Conservation (phyloP, 1,140 invertebrate genomes). For the Cheumatopsyche charites region DNA sequence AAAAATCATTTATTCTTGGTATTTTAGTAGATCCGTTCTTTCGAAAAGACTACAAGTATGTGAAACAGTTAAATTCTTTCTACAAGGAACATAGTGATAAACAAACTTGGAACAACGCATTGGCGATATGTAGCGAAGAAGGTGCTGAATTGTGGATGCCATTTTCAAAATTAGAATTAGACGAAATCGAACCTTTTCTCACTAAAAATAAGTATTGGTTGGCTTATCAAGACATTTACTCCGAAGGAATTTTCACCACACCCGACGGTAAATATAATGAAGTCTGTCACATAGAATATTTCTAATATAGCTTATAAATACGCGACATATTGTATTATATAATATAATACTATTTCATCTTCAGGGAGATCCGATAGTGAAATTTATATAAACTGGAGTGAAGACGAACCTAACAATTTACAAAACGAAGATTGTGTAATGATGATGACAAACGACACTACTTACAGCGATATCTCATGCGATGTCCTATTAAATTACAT, state of each 20-base stretch:
- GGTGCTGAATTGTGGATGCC: not conserved
- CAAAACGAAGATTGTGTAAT: conserved; percentile 36
- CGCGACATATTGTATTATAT: too few species aligned
- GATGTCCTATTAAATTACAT: conserved; percentile 1
- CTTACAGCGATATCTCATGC: conserved; percentile 27
- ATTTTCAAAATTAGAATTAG: not conserved
- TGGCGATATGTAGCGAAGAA: not conserved
- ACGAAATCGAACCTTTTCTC: too few species aligned
- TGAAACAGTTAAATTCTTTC: not conserved
- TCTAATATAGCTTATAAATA: too few species aligned
- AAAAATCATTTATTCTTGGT: too few species aligned
- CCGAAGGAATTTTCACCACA: conserved; percentile 40
- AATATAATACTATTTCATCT: too few species aligned
- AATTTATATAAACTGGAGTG: conserved; percentile 31
- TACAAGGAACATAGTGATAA: not conserved
- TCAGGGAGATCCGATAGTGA: too few species aligned
- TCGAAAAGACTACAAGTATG: not conserved
- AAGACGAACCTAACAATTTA: conserved; percentile 33
- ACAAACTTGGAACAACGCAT: not conserved
- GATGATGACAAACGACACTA: not conserved
- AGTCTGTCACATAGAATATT: too few species aligned
- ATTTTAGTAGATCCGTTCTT: not conserved
- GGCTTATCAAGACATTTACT: conserved; percentile 40
- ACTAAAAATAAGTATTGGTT: not conserved
- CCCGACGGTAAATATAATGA: too few species aligned